These are phyloP conservation scores for Columba janthina DNA, from an alignment of 2,113 vertebrate species.

Conservation along the genomic window DNA sequence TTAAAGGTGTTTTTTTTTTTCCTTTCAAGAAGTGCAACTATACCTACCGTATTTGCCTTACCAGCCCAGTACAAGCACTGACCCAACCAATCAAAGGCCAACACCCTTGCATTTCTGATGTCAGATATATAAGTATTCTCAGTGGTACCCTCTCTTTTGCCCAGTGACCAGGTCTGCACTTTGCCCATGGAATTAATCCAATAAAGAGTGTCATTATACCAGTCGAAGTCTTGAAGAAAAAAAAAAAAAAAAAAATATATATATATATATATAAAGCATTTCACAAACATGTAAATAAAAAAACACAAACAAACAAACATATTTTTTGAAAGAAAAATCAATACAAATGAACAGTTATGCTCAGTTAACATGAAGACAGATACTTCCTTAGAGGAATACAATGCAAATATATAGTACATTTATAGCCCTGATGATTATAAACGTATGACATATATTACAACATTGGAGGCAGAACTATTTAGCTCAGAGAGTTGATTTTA, in stretches of 20 bases:
- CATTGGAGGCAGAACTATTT: not conserved
- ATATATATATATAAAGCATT: not conserved
- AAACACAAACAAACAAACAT: accelerated
- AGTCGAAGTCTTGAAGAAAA: constrained; percentile 74
- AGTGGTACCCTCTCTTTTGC: not conserved
- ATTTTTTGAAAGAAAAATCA: not conserved
- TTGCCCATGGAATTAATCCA: constrained; percentile 73
- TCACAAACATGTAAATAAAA: not conserved
- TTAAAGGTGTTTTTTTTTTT: not conserved
- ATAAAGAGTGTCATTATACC: constrained; percentile 79
- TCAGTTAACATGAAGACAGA: not conserved
- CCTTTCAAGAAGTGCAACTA: not conserved
- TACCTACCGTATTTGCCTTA: constrained; percentile 70
- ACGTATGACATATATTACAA: not conserved
- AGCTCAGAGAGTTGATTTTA: not conserved
- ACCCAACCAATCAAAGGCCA: constrained; percentile 80
- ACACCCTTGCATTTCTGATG: constrained; percentile 58
- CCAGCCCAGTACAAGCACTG: constrained; percentile 78
- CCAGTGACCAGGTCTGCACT: constrained; percentile 63
- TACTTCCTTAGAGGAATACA: not conserved
- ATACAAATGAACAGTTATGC: not conserved
- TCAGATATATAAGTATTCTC: constrained; percentile 33
- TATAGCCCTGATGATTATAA: not conserved
- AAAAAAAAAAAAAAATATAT: not conserved
- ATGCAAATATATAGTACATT: not conserved